Evolutionary conservation across 1,140 invertebrate species (phyloP).

Genomic region (Leptinotarsa texana): DNA sequence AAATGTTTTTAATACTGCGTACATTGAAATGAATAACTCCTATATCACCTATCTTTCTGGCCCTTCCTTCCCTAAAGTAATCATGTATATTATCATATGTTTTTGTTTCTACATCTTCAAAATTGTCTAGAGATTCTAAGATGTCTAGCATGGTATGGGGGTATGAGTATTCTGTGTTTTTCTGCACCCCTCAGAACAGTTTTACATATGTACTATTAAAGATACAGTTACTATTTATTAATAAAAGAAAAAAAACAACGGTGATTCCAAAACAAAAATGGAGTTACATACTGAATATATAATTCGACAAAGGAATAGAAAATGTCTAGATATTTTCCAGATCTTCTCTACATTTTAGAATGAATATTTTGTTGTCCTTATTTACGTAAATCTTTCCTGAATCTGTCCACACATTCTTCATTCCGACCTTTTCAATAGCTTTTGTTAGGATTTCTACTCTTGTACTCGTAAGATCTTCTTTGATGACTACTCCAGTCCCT

Average conservation of each 20-base stretch:
- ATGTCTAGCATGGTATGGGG: constrained; percentile 15
- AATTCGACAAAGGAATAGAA: constrained; percentile 16
- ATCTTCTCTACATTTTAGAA: constrained; percentile 23
- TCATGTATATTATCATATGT: constrained; percentile 19
- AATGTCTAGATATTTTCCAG: constrained; percentile 17
- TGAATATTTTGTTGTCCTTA: constrained; percentile 22
- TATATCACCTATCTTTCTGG: constrained; percentile 14
- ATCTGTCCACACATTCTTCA: constrained; percentile 23
- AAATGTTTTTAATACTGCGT: constrained; percentile 18
- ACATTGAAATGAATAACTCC: constrained; percentile 26
- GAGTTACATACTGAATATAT: background rate
- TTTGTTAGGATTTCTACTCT: constrained; percentile 19
- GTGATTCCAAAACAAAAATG: background rate
- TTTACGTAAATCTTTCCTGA: constrained; percentile 22
- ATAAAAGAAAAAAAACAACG: background rate
- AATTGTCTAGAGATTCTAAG: constrained; percentile 21
- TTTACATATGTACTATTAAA: background rate
- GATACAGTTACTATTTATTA: constrained; percentile 17
- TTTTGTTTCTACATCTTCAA: constrained; percentile 19
- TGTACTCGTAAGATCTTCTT: constrained; percentile 21
- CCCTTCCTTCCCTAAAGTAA: constrained; percentile 20
- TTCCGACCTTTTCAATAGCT: constrained; percentile 18
- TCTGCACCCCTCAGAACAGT: constrained; percentile 6
- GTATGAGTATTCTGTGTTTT: constrained; percentile 5
- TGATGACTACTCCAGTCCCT: constrained; percentile 22